Evolutionary conservation across 2,888 invertebrate species (phyloP).

Genomic region (Ectemnius continuus): DNA sequence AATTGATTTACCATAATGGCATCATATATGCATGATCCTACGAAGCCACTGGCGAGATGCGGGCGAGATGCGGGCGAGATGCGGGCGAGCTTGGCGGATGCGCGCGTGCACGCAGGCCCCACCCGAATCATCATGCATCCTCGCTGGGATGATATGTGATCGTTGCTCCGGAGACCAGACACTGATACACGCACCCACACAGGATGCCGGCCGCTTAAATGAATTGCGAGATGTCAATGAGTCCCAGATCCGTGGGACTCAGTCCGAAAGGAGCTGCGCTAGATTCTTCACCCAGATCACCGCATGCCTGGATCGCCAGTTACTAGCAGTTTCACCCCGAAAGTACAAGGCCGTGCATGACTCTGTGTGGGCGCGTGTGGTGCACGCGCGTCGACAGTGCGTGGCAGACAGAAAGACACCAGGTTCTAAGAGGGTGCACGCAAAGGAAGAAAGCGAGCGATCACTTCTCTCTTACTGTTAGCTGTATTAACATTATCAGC

Average conservation of each 20-base stretch:
- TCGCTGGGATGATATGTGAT: background rate
- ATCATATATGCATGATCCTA: conserved; percentile 56
- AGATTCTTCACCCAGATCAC: background rate
- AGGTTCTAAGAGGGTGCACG: too few relatives aligned
- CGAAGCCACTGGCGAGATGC: conserved; percentile 39
- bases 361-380: too few relatives aligned
- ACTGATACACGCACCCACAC: conserved; percentile 12
- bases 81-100: conserved; percentile 36
- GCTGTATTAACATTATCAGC: too few relatives aligned
- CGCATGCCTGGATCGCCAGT: too few relatives aligned
- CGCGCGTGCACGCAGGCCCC: conserved; percentile 15
- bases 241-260: background rate
- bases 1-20: conserved; percentile 59
- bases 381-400: too few relatives aligned
- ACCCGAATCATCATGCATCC: conserved; percentile 20
- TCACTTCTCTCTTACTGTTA: too few relatives aligned
- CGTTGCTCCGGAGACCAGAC: background rate
- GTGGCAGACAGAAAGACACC: too few relatives aligned
- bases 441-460: too few relatives aligned
- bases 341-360: too few relatives aligned
- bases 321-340: too few relatives aligned
- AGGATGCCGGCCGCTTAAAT: conserved; percentile 33
- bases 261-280: background rate
- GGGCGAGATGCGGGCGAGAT: conserved; percentile 38
- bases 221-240: conserved; percentile 14